Evolutionary conservation across 2,113 vertebrate species (phyloP).

Genomic region (Mugil cephalus): DNA sequence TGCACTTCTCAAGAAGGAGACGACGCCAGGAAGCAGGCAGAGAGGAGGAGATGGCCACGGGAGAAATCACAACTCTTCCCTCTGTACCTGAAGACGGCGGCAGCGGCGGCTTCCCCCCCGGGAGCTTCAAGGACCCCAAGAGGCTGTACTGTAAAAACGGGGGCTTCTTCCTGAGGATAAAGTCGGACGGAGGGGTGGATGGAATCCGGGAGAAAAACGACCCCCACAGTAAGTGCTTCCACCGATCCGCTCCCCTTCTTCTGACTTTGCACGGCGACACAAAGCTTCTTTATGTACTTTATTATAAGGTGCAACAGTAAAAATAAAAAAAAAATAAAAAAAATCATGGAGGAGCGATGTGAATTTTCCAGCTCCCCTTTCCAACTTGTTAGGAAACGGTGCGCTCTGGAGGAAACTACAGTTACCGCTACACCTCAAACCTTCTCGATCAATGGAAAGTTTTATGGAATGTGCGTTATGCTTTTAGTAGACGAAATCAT

Average conservation of each 20-base stretch:
- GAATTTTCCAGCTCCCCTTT: constrained; percentile 63
- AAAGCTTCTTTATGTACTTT: constrained; percentile 70
- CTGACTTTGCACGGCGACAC: constrained; percentile 39
- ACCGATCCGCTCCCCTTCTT: constrained; percentile 2
- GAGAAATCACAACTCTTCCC: constrained; percentile 91
- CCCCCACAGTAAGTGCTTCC: constrained; percentile 89
- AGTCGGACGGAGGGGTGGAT: constrained; percentile 92
- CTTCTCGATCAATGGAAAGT: constrained; percentile 35
- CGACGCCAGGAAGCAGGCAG: constrained; percentile 41
- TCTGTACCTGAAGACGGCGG: constrained; percentile 86
- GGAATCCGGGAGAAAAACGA: constrained; percentile 95
- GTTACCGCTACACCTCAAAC: constrained; percentile 8
- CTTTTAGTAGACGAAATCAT: constrained; percentile 51
- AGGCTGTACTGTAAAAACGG: constrained; percentile 97
- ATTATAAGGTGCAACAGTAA: constrained; percentile 47
- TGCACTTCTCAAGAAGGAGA: constrained; percentile 53
- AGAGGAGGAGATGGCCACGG: constrained; percentile 86
- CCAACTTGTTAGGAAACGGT: background rate
- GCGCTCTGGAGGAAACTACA: constrained; percentile 43
- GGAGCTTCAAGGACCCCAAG: constrained; percentile 94
- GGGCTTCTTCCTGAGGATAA: constrained; percentile 95
- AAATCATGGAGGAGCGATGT: constrained; percentile 46
- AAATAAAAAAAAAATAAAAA: constrained; percentile 3
- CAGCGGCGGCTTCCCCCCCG: constrained; percentile 87
- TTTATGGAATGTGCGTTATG: constrained; percentile 38